phyloP scores from a whole-genome alignment of 2,888 invertebrate genomes.

The Catocala sponsa region DNA sequence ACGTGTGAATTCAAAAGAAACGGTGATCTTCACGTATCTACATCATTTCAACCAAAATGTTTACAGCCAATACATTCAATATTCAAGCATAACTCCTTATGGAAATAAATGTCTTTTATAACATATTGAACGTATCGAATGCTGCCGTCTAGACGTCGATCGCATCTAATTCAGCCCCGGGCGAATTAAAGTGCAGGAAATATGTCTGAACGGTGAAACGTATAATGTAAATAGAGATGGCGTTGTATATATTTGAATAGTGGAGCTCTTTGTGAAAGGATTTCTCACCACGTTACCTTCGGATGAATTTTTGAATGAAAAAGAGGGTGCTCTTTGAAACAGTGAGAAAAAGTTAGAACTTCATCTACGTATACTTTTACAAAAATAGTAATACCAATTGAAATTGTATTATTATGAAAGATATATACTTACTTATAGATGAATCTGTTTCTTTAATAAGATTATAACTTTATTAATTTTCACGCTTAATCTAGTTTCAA shows the following conservation, averaged over 20 bases:
- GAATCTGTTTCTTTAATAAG: too few species aligned
- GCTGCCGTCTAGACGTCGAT: constrained; percentile 29
- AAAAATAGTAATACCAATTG: too few species aligned
- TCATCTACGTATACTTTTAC: too few species aligned
- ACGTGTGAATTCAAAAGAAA: not conserved
- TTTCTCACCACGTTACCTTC: not conserved
- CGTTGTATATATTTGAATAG: constrained; percentile 3
- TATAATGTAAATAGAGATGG: constrained; percentile 7
- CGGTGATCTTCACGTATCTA: not conserved
- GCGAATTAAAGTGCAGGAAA: constrained; percentile 17
- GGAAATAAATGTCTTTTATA: constrained; percentile 25
- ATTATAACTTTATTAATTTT: too few species aligned
- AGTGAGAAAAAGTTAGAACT: too few species aligned
- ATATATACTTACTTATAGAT: too few species aligned
- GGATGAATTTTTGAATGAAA: not conserved
- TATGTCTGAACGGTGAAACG: constrained; percentile 14
- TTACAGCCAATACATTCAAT: constrained; percentile 4
- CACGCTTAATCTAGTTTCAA: too few species aligned
- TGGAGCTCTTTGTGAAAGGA: not conserved
- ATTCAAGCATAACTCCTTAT: constrained; percentile 1
- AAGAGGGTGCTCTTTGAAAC: too few species aligned
- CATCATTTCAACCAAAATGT: not conserved
- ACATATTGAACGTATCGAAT: constrained; percentile 21
- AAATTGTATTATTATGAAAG: too few species aligned
- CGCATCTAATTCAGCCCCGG: constrained; percentile 22